Base-by-base conservation (phyloP, 37 sponge, comb jelly and placozoan genomes). In the Beroe forskalii region DNA sequence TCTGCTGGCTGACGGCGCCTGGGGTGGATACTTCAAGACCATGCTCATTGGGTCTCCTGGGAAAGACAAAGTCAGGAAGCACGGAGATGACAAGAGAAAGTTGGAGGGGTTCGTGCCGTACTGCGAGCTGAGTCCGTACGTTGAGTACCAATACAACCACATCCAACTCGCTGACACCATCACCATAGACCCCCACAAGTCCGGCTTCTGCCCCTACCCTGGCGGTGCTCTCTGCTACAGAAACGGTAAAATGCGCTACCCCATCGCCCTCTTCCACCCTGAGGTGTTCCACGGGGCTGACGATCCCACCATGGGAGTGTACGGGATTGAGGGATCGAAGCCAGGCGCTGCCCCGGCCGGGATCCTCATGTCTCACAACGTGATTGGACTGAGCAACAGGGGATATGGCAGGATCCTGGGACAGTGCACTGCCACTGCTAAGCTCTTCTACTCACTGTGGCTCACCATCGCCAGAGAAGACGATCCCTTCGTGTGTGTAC, bases 21-120 rank as follows among this genome's bases (percentile, higher is more conserved):
- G 90, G 90, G 90, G 90, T 4, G 90, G 90, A 33, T 90, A 90
- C 33, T 62, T 90, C 33, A 90, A 62, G 67, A 61, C 90, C 6
- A 90, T 90, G 62, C 23, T 90, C 9, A 62, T 62, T 25, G 72
- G 32, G 19, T 12, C 27, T 35, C 64, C 44, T 8, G 38, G 12
- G 2, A 67, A n/a, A 3, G 90, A 62, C 24, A 62, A 32, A 32
- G 25, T 61, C 4, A 66, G 22, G 12, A 9, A 35, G 27, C n/a
- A n/a, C n/a, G 38, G 35, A 35, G 38, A 9, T 3, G 32, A 28
- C 17, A 69, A 69, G 38, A 1, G 35, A 4, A 69, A 33, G 32
- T 69, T 69, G 17, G 72, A 69, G 37, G 72, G 72, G 1, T 69
- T 69, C 32, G 72, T 69, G 6, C 72, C 72, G 32, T 69, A 69